Conservation (phyloP, 2,888 invertebrate species). For the Archips crataeganus region DNA sequence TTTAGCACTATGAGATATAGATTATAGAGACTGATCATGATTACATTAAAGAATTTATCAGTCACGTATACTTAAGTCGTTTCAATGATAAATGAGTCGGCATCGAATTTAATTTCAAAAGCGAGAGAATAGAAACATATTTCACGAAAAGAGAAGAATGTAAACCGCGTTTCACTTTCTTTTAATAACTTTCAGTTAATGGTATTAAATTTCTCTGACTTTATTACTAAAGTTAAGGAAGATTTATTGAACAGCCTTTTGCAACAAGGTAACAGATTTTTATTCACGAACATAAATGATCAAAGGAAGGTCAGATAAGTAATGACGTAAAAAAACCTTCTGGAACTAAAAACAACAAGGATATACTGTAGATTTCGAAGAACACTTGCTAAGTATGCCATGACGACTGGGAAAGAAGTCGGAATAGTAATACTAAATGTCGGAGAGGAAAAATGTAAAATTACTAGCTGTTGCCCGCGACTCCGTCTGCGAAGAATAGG, state of each 20-base stretch:
- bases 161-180: slow-evolving; percentile 39
- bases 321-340: slow-evolving; percentile 32
- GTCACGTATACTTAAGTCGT: slow-evolving; percentile 39
- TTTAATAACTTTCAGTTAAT: slow-evolving; percentile 42
- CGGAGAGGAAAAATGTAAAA: background rate
- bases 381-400: background rate
- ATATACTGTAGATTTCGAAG: slow-evolving; percentile 1
- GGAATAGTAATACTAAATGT: background rate
- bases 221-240: slow-evolving; percentile 42
- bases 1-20: slow-evolving; percentile 5
- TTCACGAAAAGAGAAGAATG: slow-evolving; percentile 36
- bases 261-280: slow-evolving; percentile 40
- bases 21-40: slow-evolving; percentile 20
- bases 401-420: background rate
- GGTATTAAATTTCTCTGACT: slow-evolving; percentile 41
- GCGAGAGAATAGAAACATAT: slow-evolving; percentile 24
- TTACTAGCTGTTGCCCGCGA: no score
- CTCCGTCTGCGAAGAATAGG: no score
- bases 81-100: slow-evolving; percentile 30
- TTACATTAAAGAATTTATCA: slow-evolving; percentile 31
- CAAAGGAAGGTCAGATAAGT: slow-evolving; percentile 36
- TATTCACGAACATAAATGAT: slow-evolving; percentile 37
- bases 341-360: slow-evolving; percentile 28
- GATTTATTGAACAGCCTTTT: slow-evolving; percentile 39
- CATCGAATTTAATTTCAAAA: slow-evolving; percentile 31